These are phyloP conservation scores for Balanococcus diminutus DNA, from an alignment of 2,888 invertebrate genomes.

Conservation along the genomic window DNA sequence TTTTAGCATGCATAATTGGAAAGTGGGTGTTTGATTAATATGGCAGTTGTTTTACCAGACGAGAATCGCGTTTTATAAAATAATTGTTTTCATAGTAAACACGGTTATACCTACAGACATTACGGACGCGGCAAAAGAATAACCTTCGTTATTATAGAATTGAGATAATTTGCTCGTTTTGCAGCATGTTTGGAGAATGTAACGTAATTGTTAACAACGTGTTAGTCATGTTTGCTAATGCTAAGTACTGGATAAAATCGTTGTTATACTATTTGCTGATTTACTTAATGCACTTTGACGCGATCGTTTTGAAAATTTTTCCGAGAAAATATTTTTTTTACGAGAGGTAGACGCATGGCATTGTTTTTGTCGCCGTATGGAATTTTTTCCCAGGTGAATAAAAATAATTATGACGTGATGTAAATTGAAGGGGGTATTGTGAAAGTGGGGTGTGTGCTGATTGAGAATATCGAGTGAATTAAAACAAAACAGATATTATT, in stretches of 20 bases:
- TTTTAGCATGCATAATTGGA: background rate
- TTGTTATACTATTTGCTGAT: background rate
- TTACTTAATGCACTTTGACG: background rate
- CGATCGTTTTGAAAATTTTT: background rate
- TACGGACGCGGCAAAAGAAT: conserved; percentile 13
- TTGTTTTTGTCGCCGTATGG: background rate
- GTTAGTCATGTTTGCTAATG: conserved; percentile 21
- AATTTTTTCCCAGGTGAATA: too few species aligned
- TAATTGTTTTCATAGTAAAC: conserved; percentile 24
- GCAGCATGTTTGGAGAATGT: conserved; percentile 29
- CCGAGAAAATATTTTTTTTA: background rate
- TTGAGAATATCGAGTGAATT: too few species aligned
- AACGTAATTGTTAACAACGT: conserved; percentile 35
- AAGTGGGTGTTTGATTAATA: conserved; percentile 29
- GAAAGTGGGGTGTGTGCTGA: too few species aligned
- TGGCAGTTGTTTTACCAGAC: background rate
- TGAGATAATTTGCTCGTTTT: conserved; percentile 19
- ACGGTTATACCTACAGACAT: conserved; percentile 12
- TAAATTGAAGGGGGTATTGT: background rate
- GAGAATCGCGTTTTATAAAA: conserved; percentile 33
- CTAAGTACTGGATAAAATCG: background rate
- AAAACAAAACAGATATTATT: too few species aligned
- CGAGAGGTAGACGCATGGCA: background rate
- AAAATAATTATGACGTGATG: background rate
- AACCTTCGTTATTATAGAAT: conserved; percentile 26